Conservation (phyloP, 2,113 vertebrate species). For the Pelodiscus sinensis region DNA sequence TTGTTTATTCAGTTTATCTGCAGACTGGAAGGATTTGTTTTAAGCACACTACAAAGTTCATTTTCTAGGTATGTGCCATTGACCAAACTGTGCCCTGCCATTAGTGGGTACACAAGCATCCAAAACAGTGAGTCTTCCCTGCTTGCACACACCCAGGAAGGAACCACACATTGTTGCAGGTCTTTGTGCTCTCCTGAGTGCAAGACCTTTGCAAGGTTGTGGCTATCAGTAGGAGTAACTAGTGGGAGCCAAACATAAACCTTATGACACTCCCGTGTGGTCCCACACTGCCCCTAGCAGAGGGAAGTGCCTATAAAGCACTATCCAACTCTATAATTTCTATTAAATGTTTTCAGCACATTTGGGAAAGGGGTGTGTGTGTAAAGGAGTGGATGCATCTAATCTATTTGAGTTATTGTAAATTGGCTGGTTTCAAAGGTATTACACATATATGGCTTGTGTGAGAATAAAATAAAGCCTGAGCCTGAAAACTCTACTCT, state of each 20-base stretch:
- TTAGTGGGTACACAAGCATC: accelerated
- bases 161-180: background rate
- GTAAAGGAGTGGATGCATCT: constrained; percentile 16
- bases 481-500: constrained; percentile 37
- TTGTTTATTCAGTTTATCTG: no score
- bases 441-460: background rate
- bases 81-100: background rate
- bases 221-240: background rate
- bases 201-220: background rate
- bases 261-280: background rate
- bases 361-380: background rate
- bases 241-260: background rate
- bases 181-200: background rate
- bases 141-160: background rate
- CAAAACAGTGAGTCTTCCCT: background rate
- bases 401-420: constrained; percentile 58
- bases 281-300: background rate
- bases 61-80: background rate
- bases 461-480: constrained; percentile 37
- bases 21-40: background rate
- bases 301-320: background rate
- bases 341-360: background rate
- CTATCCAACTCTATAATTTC: background rate
- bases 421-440: constrained; percentile 49
- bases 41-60: background rate